Evolutionary conservation across 2,888 invertebrate genomes (phyloP), one percentile per base, ranked within the genome.

Genomic region (Parnassius mnemosyne): DNA sequence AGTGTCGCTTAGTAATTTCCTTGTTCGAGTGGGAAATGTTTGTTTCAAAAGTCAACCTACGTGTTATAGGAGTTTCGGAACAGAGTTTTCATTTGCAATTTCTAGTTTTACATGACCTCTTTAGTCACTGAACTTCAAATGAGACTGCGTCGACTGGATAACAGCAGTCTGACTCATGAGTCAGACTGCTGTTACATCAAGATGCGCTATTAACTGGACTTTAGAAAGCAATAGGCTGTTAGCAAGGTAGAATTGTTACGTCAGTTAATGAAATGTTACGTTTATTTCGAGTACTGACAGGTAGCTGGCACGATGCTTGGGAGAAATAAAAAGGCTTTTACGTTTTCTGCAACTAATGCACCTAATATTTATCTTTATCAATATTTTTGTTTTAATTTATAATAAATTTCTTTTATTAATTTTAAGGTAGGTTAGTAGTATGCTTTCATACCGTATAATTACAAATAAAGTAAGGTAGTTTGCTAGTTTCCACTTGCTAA

Each of bases 1-100:
- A 87, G 78, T 80, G 87, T 83, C 85, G 78, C 81, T 82, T 78
- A 78, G 84, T 85, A 85, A 88, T 87, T 85, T 86, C 80, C 83
- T 82, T 78, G 78, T 78, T 77, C 73, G 75, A 71, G 73, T 75
- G 80, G 78, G 77, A 79, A 83, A 83, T 81, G 81, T 82, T 82
- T 82, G 81, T 84, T 85, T 76, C 82, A 77, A 81, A 85, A 85
- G 82, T 85, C 80, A 79, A 83, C 77, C 79, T 74, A 76, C 76
- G 77, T 78, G 77, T 76, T 79, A 42, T 75, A 75, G 76, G 71
- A 79, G 79, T 74, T 79, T 78, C 67, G 69, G 69, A 66, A 67
- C 70, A 62, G 65, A 66, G 71, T 70, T 67, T 69, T 63, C 63
- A 65, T 68, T 67, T 63, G 54, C 54, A 65, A 65, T 56, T 65